Conservation (phyloP, 2,113 vertebrate species). For the Petrocephalus microphthalmus region DNA sequence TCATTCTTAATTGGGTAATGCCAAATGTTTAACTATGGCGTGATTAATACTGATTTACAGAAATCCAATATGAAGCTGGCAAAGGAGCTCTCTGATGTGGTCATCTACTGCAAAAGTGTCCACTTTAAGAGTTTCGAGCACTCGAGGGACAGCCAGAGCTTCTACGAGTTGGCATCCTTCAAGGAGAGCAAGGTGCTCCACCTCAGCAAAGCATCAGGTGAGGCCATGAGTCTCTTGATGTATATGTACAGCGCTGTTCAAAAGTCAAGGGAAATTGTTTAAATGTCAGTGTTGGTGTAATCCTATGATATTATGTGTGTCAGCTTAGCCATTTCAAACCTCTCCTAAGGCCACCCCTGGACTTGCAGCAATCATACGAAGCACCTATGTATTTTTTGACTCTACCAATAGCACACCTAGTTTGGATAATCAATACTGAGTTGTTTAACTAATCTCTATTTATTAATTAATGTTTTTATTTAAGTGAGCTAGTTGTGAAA, state of each 20-base stretch:
- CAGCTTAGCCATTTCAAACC: not conserved
- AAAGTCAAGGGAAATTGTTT: not conserved
- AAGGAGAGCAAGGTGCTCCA: constrained; percentile 76
- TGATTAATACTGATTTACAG: constrained; percentile 45
- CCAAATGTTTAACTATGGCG: not conserved
- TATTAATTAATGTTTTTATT: not conserved
- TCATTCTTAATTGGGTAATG: not conserved
- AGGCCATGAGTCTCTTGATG: not conserved
- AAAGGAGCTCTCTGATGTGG: constrained; percentile 78
- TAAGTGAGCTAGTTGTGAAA: not conserved
- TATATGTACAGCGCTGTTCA: not conserved
- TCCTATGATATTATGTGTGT: not conserved
- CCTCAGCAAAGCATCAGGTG: constrained; percentile 77
- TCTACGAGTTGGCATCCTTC: constrained; percentile 87
- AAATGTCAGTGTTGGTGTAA: not conserved
- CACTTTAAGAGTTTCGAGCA: constrained; percentile 79
- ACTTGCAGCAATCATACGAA: not conserved
- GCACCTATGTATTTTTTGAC: not conserved
- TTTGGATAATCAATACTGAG: not conserved
- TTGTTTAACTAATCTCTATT: not conserved
- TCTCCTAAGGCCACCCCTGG: not conserved
- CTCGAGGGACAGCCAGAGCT: constrained; percentile 59
- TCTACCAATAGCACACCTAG: not conserved
- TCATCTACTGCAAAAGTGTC: constrained; percentile 93
- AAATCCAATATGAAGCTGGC: constrained; percentile 78